These are phyloP conservation scores for Drosophila borealis DNA, from an alignment of 2,888 invertebrate species.

Conservation along the genomic window DNA sequence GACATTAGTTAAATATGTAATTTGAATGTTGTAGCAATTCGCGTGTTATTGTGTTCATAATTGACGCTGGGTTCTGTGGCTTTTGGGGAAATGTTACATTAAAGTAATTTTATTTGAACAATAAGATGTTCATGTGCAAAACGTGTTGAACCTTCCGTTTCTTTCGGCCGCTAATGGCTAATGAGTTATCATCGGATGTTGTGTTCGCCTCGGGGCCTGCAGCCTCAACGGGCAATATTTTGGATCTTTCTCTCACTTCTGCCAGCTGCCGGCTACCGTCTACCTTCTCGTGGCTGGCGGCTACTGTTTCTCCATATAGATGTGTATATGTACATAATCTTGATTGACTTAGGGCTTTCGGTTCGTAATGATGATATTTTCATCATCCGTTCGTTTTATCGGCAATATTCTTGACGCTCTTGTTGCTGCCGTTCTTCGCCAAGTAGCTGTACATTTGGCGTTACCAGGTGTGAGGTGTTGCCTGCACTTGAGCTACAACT, in stretches of 20 bases:
- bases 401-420: conserved; percentile 51
- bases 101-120: conserved; percentile 27
- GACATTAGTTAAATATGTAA: conserved; percentile 6
- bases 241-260: conserved; percentile 20
- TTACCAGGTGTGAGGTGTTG: conserved; percentile 33
- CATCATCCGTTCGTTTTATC: conserved; percentile 73
- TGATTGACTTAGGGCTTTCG: conserved; percentile 68
- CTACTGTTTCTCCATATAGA: conserved; percentile 26
- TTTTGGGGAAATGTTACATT: conserved; percentile 21
- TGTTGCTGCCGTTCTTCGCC: conserved; percentile 1
- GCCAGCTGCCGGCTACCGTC: conserved; percentile 21
- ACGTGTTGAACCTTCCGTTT: conserved; percentile 18
- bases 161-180: conserved; percentile 26
- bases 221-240: conserved; percentile 30
- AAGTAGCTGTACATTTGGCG: conserved; percentile 68
- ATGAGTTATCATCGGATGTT: conserved; percentile 62
- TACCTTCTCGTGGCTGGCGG: conserved; percentile 14
- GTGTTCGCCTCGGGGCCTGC: conserved; percentile 36
- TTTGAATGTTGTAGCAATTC: conserved; percentile 25
- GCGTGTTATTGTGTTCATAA: conserved; percentile 11
- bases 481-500: conserved; percentile 63
- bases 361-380: conserved; percentile 68
- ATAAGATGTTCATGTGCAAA: conserved; percentile 36
- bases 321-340: conserved; percentile 40
- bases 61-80: conserved; percentile 12